These are phyloP conservation scores for Drosophila atroscutellata DNA, from an alignment of 2,888 invertebrate species.

Conservation along the genomic window DNA sequence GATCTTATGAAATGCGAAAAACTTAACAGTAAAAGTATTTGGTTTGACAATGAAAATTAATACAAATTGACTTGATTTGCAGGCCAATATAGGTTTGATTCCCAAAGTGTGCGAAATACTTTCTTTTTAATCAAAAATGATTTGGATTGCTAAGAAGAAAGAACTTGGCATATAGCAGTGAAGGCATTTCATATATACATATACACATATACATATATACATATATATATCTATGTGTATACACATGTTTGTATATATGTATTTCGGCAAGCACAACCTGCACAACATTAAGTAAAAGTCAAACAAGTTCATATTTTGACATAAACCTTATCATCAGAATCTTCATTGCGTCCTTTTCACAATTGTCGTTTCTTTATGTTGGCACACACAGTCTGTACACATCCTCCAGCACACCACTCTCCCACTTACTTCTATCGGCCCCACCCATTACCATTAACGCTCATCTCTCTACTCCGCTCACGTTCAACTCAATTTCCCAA, in stretches of 20 bases:
- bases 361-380: slow-evolving; percentile 63
- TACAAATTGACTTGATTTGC: not conserved
- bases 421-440: not conserved
- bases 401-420: not conserved
- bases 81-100: not conserved
- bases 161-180: not conserved
- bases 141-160: not conserved
- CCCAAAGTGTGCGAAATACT: not conserved
- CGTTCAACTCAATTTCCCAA: slow-evolving; percentile 59
- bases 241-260: not conserved
- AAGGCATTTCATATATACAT: not conserved
- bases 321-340: slow-evolving; percentile 44
- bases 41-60: not conserved
- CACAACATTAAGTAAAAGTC: slow-evolving; percentile 11
- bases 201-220: not conserved
- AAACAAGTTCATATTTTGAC: slow-evolving; percentile 11
- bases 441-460: not conserved
- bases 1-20: not conserved
- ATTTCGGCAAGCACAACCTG: not conserved
- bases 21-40: not conserved
- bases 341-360: slow-evolving; percentile 42
- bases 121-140: not conserved
- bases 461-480: slow-evolving; percentile 44
- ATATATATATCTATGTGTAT: not conserved
- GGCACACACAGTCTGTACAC: not conserved